Evolutionary conservation across 23 tunicate species (phyloP).

Genomic region (Corella eumyota): DNA sequence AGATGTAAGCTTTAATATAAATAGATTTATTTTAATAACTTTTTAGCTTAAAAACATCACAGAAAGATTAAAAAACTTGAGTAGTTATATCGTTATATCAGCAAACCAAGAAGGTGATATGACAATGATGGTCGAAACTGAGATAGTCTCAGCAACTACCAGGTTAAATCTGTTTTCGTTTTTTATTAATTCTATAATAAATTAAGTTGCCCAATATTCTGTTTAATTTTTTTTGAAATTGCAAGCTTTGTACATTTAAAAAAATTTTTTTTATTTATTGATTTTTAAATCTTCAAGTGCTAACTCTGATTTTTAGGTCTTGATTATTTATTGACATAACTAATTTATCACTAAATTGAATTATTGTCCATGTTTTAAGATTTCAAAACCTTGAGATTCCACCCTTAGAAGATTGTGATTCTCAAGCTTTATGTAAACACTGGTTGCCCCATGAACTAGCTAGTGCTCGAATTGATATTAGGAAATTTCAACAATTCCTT

Average conservation of each 20-base stretch:
- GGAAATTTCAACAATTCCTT: slow-evolving; percentile 69
- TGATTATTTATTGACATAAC: too few species aligned
- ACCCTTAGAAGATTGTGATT: slow-evolving; percentile 19
- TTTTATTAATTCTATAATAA: too few species aligned
- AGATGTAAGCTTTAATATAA: too few species aligned
- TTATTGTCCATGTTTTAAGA: too few species aligned
- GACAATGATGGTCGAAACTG: slow-evolving; percentile 50
- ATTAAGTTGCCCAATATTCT: too few species aligned
- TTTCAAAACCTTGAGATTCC: slow-evolving; percentile 55
- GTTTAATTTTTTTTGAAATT: too few species aligned
- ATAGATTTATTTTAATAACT: too few species aligned
- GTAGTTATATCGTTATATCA: slow-evolving; percentile 46
- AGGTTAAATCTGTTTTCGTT: slow-evolving; percentile 17
- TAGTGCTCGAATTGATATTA: slow-evolving; percentile 56
- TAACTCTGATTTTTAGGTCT: too few species aligned
- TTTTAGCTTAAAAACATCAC: slow-evolving; percentile 74
- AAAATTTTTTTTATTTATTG: too few species aligned
- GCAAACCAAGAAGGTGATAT: slow-evolving; percentile 81
- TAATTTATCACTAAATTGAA: too few species aligned
- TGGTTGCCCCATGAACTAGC: slow-evolving; percentile 77
- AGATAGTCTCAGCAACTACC: slow-evolving; percentile 57
- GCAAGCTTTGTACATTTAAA: too few species aligned
- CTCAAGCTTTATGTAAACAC: slow-evolving; percentile 33
- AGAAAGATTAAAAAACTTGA: slow-evolving; percentile 71
- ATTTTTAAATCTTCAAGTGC: too few species aligned